phyloP scores from a whole-genome alignment of 1,140 invertebrate species.

The Bursaphelenchus mucronatus region DNA sequence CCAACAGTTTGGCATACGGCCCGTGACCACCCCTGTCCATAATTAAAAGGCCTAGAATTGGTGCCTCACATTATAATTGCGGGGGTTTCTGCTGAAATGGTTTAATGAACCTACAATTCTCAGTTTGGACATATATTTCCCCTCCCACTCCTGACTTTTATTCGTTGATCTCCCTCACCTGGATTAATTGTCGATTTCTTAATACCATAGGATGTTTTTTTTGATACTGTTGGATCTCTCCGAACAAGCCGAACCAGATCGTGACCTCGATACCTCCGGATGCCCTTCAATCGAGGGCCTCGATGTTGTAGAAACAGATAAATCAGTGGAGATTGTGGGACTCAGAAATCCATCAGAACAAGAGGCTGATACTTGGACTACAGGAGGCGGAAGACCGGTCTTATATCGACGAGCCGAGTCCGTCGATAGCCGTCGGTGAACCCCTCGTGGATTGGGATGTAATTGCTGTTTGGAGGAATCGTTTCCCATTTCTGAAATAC shows the following conservation, averaged over 20 bases:
- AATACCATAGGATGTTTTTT: slow-evolving; percentile 38
- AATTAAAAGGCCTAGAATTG: no score
- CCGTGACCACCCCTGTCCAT: no score
- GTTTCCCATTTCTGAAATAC: no score
- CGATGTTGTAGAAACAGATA: neutral
- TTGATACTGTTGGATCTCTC: slow-evolving; percentile 27
- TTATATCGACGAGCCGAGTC: slow-evolving; percentile 11
- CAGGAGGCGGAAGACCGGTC: slow-evolving; percentile 8
- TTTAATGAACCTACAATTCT: no score
- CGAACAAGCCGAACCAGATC: slow-evolving; percentile 28
- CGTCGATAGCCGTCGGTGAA: slow-evolving; percentile 19
- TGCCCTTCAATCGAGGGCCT: neutral
- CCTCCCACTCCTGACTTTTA: neutral
- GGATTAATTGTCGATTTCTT: slow-evolving; percentile 50
- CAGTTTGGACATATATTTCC: neutral
- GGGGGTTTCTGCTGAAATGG: no score
- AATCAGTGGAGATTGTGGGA: neutral
- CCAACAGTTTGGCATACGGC: no score
- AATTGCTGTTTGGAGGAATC: no score
- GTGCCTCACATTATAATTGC: no score
- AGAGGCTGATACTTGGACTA: neutral
- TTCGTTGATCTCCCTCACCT: slow-evolving; percentile 28
- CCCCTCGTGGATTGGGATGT: no score
- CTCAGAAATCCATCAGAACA: slow-evolving; percentile 15
- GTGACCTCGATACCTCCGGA: neutral